Conservation (phyloP, 2,888 invertebrate genomes). For the Noctua pronuba region DNA sequence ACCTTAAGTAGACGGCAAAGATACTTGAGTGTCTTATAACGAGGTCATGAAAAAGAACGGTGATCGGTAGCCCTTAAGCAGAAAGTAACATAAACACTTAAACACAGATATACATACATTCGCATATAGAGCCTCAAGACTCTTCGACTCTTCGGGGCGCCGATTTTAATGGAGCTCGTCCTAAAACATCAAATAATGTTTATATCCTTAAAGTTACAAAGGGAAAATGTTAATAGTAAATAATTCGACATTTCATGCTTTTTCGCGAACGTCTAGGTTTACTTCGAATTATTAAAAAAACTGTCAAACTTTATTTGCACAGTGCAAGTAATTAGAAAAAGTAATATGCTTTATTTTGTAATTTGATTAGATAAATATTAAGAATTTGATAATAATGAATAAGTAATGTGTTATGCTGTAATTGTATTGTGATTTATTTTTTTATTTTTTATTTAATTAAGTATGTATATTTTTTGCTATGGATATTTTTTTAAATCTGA, state of each 20-base stretch:
- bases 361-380: too few relatives aligned
- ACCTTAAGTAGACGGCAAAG: conserved; percentile 15
- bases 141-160: conserved; percentile 70
- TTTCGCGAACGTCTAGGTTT: background rate
- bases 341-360: too few relatives aligned
- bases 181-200: conserved; percentile 78
- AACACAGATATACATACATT: conserved; percentile 32
- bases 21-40: conserved; percentile 47
- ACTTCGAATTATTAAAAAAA: conserved; percentile 7
- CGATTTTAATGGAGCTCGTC: conserved; percentile 76
- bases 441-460: too few relatives aligned
- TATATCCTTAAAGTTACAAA: conserved; percentile 53
- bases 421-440: too few relatives aligned
- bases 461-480: too few relatives aligned
- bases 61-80: conserved; percentile 27
- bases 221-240: conserved; percentile 40
- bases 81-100: conserved; percentile 40
- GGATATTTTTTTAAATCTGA: too few relatives aligned
- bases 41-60: conserved; percentile 48
- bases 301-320: background rate
- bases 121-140: conserved; percentile 51
- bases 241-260: conserved; percentile 24
- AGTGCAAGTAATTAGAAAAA: background rate
- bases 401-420: too few relatives aligned
- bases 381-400: too few relatives aligned